phyloP scores from a whole-genome alignment of 1,140 invertebrate species.

The Cyclina sinensis region DNA sequence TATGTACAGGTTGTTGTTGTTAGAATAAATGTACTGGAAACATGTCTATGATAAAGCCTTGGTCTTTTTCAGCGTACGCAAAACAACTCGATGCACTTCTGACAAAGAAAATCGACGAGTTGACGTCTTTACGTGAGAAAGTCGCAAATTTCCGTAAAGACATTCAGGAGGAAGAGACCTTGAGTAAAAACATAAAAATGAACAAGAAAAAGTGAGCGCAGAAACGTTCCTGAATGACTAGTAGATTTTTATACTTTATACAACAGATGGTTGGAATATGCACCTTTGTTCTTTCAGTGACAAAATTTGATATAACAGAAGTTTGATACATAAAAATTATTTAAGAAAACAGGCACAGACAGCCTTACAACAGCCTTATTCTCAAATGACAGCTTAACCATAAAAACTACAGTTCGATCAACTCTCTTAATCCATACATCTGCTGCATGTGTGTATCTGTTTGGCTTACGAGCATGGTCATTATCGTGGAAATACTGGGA shows the following conservation, averaged over 20 bases:
- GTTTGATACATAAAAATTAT: too few relatives aligned
- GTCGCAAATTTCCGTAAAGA: constrained; percentile 86
- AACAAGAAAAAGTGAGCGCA: constrained; percentile 63
- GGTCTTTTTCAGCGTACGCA: constrained; percentile 90
- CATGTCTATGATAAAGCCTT: too few relatives aligned
- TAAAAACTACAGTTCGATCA: too few relatives aligned
- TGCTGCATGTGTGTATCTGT: too few relatives aligned
- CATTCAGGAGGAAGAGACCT: constrained; percentile 87
- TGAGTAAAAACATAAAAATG: constrained; percentile 86
- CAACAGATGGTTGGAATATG: too few relatives aligned
- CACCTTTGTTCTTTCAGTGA: background rate
- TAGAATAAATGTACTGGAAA: too few relatives aligned
- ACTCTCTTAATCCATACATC: too few relatives aligned
- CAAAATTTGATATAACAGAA: background rate
- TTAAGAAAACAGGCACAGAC: too few relatives aligned
- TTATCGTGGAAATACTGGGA: too few relatives aligned
- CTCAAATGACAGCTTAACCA: background rate
- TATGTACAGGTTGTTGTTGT: too few relatives aligned
- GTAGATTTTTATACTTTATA: background rate
- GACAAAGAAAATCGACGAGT: constrained; percentile 88
- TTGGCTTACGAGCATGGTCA: too few relatives aligned
- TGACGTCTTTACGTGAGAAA: constrained; percentile 85
- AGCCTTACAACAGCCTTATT: background rate
- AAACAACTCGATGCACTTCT: constrained; percentile 94
- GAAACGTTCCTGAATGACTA: too few relatives aligned